Evolutionary conservation across 2,888 invertebrate genomes (phyloP).

Genomic region (Drosophila sordidula): DNA sequence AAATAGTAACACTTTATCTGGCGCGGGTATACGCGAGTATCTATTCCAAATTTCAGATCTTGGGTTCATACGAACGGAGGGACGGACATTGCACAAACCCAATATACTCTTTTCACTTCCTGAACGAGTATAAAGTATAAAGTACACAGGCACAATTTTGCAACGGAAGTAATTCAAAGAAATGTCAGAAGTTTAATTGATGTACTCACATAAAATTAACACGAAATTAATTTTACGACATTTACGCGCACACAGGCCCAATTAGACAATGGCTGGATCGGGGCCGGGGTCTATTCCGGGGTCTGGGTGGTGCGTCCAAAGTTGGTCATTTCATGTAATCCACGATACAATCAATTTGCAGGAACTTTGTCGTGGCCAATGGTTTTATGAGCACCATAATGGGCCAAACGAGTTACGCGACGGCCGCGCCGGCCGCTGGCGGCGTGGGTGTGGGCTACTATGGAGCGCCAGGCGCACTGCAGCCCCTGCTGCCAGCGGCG

Average conservation of each 20-base stretch:
- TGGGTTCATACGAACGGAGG: too few relatives aligned
- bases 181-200: conserved; percentile 78
- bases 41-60: too few relatives aligned
- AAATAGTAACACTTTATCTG: too few relatives aligned
- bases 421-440: conserved; percentile 37
- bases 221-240: conserved; percentile 84
- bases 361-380: conserved; percentile 88
- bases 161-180: conserved; percentile 78
- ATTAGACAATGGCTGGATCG: conserved; percentile 55
- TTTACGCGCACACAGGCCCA: conserved; percentile 77
- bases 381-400: conserved; percentile 86
- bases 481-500: conserved; percentile 70
- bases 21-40: too few relatives aligned
- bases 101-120: too few relatives aligned
- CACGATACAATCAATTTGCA: conserved; percentile 82
- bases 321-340: conserved; percentile 42
- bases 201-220: conserved; percentile 82
- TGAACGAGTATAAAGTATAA: too few relatives aligned
- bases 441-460: conserved; percentile 55
- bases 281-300: background rate
- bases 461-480: conserved; percentile 85
- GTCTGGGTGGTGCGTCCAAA: conserved; percentile 11
- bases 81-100: too few relatives aligned
- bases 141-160: conserved; percentile 40
- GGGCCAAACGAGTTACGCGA: conserved; percentile 83